Base-by-base conservation (phyloP, 2,113 vertebrate genomes). In the Vimba vimba region DNA sequence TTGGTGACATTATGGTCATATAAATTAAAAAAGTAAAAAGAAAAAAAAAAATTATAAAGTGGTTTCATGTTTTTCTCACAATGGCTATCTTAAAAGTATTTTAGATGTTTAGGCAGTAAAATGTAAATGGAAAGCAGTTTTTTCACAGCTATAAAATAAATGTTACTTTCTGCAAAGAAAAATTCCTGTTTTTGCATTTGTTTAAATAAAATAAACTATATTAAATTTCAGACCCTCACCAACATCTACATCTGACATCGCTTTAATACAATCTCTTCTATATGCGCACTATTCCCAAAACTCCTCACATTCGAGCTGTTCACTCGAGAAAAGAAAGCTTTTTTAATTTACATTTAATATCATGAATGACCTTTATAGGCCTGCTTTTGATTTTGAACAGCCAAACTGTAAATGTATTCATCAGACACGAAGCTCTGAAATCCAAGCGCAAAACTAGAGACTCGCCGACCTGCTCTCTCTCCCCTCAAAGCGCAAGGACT, bases 331-430 rank as follows among this genome's bases (percentile, higher is more conserved):
- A 88, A 87, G 83, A 80, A 89, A 92, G 90, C 59, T 25, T 47
- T 78, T 81, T 91, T 91, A 8, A 89, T 92, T 92, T 91, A 92
- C 90, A 91, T 89, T 86, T 89, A 88, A 80, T 91, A 87, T 75
- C 91, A 90, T 89, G 91, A 87, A 84, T 69, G 79, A 87, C 84
- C 90, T 73, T 88, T 88, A 88, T 88, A 91, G 79, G 76, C 84
- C 88, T 59, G 30, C 87, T 83, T 88, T 57, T 71, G 89, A 92
- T 92, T 91, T 93, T 93, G 92, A 91, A 94, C 88, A 88, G 79
- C 79, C 90, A 90, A 78, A 89, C 77, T 91, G 91, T 86, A 85
- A 84, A 89, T 84, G 79, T 62, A 59, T 88, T 83, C 57, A 85
- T 89, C 77, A 87, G 89, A 88, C 83, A 59, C 6, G 25, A 23